These are phyloP conservation scores for Slavum lentiscoides DNA, from an alignment of 2,888 invertebrate genomes.

Conservation along the genomic window DNA sequence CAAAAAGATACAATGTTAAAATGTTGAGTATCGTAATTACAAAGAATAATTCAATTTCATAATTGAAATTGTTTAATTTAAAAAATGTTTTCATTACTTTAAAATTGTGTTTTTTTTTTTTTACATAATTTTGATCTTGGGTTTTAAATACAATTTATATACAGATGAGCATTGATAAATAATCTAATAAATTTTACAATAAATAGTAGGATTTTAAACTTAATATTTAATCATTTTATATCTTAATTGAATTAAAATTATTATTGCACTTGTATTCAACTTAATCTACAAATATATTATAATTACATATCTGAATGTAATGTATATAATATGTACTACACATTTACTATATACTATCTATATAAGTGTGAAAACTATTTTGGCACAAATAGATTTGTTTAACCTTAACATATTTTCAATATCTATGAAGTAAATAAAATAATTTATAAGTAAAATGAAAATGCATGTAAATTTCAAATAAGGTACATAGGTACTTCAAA, in stretches of 20 bases:
- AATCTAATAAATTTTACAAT: constrained; percentile 11
- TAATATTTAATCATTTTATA: constrained; percentile 36
- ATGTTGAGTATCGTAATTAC: too few species aligned
- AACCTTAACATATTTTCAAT: background rate
- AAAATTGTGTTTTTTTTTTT: too few species aligned
- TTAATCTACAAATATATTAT: constrained; percentile 7
- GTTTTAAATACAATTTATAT: background rate
- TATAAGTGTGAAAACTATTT: constrained; percentile 26
- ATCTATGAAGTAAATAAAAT: background rate
- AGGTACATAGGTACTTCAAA: background rate
- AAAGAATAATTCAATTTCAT: too few species aligned
- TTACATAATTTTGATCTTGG: constrained; percentile 14
- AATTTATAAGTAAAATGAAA: background rate
- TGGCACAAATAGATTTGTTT: constrained; percentile 30
- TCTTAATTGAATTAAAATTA: constrained; percentile 35
- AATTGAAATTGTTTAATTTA: too few species aligned
- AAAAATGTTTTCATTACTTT: too few species aligned
- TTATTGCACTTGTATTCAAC: constrained; percentile 41
- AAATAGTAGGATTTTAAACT: constrained; percentile 34
- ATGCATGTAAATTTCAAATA: background rate
- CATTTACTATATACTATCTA: too few species aligned
- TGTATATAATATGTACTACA: background rate
- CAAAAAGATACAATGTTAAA: too few species aligned
- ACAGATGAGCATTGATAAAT: constrained; percentile 4
- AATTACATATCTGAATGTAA: background rate